Conservation (phyloP, 2,888 invertebrate species). For the Eupithecia subfuscata region DNA sequence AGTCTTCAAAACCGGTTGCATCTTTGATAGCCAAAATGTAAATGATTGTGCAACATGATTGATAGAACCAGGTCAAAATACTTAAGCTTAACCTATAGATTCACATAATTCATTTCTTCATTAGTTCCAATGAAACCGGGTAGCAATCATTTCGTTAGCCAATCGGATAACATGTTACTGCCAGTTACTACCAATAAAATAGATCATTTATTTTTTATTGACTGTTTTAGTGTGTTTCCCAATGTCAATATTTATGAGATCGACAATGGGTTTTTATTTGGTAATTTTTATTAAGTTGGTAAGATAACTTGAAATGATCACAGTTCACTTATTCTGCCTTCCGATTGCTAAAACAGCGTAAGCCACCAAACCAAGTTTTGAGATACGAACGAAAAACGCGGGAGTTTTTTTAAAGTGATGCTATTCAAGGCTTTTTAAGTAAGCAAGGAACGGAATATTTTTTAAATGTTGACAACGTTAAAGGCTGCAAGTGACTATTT, state of each 20-base stretch:
- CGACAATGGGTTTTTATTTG: conserved; percentile 18
- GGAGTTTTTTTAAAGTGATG: no score
- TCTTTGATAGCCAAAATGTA: conserved; percentile 22
- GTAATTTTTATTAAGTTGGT: background rate
- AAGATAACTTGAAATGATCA: background rate
- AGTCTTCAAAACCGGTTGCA: conserved; percentile 22
- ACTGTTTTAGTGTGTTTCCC: conserved; percentile 27
- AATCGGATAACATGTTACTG: conserved; percentile 21
- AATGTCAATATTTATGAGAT: conserved; percentile 25
- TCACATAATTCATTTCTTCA: conserved; percentile 37
- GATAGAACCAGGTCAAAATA: conserved; percentile 43
- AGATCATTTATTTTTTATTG: conserved; percentile 44
- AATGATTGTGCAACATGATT: conserved; percentile 36
- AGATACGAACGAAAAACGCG: no score
- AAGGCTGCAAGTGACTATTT: no score
- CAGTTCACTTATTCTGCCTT: background rate
- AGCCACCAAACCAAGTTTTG: no score
- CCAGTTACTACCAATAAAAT: conserved; percentile 40
- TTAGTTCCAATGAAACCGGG: conserved; percentile 31
- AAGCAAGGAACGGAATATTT: no score
- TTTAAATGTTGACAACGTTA: no score
- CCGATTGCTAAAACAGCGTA: no score
- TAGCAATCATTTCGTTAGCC: conserved; percentile 28
- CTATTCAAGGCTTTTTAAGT: background rate
- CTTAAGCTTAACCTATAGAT: conserved; percentile 40